Conservation (phyloP, 64 coral and sea anemone species). For the Stichodactyla mertensii region DNA sequence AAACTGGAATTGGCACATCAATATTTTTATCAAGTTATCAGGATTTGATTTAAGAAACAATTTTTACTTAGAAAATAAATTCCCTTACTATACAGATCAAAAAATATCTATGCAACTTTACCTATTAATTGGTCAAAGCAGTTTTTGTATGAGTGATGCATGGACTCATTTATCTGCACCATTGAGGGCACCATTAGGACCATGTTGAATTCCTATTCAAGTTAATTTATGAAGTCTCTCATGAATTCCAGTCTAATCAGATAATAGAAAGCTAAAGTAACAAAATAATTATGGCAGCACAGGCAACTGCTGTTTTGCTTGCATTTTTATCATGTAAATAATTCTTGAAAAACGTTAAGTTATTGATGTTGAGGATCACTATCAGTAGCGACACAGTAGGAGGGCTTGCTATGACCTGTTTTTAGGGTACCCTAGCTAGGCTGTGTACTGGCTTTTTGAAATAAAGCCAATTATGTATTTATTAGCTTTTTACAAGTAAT, state of each 20-base stretch:
- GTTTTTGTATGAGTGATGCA: not conserved
- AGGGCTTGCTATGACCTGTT: not conserved
- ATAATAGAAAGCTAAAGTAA: not conserved
- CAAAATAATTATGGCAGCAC: not conserved
- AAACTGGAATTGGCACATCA: not conserved
- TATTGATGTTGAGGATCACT: not conserved
- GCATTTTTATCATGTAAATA: not conserved
- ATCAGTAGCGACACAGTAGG: not conserved
- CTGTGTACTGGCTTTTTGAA: not conserved
- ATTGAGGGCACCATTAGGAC: not conserved
- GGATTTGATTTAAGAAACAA: not conserved
- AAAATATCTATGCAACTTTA: not conserved
- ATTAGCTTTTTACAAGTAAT: not conserved
- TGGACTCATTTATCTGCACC: not conserved
- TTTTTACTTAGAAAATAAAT: not conserved
- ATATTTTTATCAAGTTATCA: not conserved
- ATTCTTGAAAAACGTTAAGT: not conserved
- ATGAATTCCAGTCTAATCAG: not conserved
- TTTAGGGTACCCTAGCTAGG: not conserved
- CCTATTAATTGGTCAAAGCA: not conserved
- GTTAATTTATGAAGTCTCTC: not conserved
- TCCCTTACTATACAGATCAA: not conserved
- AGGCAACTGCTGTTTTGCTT: not conserved
- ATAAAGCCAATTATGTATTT: not conserved
- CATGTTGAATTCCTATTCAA: not conserved